Conservation (phyloP, 37 sponge, comb jelly and placozoan genomes). For the Diacarnus erythraeanus region DNA sequence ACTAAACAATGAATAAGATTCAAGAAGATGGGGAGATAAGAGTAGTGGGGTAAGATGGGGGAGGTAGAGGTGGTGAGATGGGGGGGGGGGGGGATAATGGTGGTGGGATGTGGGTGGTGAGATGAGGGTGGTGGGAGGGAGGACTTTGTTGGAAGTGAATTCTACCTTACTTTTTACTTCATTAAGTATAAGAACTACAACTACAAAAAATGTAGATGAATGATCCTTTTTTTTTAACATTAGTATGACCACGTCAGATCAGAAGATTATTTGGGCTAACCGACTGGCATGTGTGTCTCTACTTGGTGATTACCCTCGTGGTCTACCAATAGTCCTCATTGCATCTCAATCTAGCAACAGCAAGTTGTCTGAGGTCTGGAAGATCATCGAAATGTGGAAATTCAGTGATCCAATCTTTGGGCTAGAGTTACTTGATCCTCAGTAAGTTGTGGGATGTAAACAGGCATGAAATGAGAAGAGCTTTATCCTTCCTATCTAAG, state of each 20-base stretch:
- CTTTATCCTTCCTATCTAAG: too few relatives aligned
- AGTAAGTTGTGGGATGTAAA: conserved; percentile 25
- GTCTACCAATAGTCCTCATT: conserved; percentile 55
- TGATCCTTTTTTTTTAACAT: neutral
- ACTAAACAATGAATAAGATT: too few relatives aligned
- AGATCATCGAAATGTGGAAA: conserved; percentile 37
- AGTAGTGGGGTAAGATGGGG: too few relatives aligned
- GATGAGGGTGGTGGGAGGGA: too few relatives aligned
- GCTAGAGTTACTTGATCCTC: conserved; percentile 65
- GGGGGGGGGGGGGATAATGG: too few relatives aligned
- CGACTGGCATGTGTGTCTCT: conserved; percentile 15
- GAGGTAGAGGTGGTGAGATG: too few relatives aligned
- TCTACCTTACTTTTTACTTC: neutral
- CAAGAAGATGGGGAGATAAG: too few relatives aligned
- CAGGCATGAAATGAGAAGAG: too few relatives aligned
- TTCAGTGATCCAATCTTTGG: conserved; percentile 39
- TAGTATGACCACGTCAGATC: conserved; percentile 44
- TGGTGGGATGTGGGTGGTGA: too few relatives aligned
- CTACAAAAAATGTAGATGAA: neutral
- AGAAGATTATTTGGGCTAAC: conserved; percentile 54
- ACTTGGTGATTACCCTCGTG: conserved; percentile 46
- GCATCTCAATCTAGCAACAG: conserved; percentile 20
- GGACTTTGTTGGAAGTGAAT: neutral
- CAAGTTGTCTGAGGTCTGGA: conserved; percentile 6
- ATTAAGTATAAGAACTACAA: neutral